A percentile compares a stretch with the other conserved stretches of the same genome.
These are phyloP conservation scores for Orchesellides sinensis DNA, from an alignment of 2,888 invertebrate genomes.

Conservation along the genomic window DNA sequence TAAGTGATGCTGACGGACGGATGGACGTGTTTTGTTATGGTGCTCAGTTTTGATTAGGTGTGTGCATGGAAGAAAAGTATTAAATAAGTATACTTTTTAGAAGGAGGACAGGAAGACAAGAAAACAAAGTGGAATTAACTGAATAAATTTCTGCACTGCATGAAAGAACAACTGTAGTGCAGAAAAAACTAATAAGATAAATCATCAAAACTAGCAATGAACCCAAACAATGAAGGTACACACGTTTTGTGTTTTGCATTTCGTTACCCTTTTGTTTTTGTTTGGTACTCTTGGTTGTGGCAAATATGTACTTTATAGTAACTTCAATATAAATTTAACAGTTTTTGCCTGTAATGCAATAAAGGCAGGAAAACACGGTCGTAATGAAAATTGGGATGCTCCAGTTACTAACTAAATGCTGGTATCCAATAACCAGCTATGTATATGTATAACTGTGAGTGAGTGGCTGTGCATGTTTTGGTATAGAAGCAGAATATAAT, in stretches of 20 bases:
- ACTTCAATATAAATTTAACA: background rate
- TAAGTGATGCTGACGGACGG: too few species aligned
- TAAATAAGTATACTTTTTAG: background rate
- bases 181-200: background rate
- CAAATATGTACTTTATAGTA: background rate
- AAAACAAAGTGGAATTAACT: slow-evolving; percentile 23
- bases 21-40: background rate
- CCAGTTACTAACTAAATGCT: too few species aligned
- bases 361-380: too few species aligned
- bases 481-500: too few species aligned
- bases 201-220: slow-evolving; percentile 27
- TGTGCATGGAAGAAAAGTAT: background rate
- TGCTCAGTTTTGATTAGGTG: background rate
- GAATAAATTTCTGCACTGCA: slow-evolving; percentile 5
- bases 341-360: too few species aligned
- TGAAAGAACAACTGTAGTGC: background rate
- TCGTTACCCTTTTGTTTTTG: background rate
- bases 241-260: too few species aligned
- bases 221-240: slow-evolving; percentile 16
- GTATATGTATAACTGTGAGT: too few species aligned
- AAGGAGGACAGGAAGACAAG: slow-evolving; percentile 34
- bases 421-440: too few species aligned
- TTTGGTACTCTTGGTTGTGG: background rate
- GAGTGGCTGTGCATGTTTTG: too few species aligned
- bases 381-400: too few species aligned